Evolutionary conservation across 2,888 invertebrate genomes (phyloP).

Genomic region (Calameuta idolon): DNA sequence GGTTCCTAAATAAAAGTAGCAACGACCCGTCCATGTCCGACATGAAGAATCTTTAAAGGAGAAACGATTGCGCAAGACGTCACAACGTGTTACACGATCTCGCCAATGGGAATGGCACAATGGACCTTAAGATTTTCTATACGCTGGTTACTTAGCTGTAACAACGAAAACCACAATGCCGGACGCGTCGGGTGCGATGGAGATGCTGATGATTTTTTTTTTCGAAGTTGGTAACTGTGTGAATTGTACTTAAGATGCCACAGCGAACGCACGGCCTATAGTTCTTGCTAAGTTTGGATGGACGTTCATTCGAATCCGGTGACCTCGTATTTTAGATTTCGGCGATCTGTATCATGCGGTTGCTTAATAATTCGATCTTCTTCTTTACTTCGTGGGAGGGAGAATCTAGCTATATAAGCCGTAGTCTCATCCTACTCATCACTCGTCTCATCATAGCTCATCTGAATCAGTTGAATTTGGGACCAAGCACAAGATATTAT

Average conservation of each 20-base stretch:
- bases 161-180: neutral
- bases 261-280: neutral
- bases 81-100: conserved; percentile 7
- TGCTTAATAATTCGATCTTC: conserved; percentile 26
- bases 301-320: conserved; percentile 15
- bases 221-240: neutral
- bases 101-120: neutral
- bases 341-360: conserved; percentile 26
- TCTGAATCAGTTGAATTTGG: conserved; percentile 20
- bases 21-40: neutral
- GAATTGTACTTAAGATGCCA: neutral
- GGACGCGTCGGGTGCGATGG: neutral
- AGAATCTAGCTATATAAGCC: conserved; percentile 22
- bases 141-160: neutral
- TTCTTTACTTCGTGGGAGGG: conserved; percentile 14
- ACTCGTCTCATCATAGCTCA: conserved; percentile 17
- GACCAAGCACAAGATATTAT: conserved; percentile 8
- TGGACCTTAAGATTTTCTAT: neutral
- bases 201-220: neutral
- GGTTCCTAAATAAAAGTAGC: neutral
- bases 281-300: neutral
- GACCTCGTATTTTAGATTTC: conserved; percentile 25
- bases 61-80: neutral
- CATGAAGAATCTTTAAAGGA: neutral
- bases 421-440: conserved; percentile 20